A percentile compares a stretch with the other conserved stretches of the same genome.
These are phyloP conservation scores for Homalodisca vitripennis DNA, from an alignment of 1,140 invertebrate genomes.

Conservation along the genomic window DNA sequence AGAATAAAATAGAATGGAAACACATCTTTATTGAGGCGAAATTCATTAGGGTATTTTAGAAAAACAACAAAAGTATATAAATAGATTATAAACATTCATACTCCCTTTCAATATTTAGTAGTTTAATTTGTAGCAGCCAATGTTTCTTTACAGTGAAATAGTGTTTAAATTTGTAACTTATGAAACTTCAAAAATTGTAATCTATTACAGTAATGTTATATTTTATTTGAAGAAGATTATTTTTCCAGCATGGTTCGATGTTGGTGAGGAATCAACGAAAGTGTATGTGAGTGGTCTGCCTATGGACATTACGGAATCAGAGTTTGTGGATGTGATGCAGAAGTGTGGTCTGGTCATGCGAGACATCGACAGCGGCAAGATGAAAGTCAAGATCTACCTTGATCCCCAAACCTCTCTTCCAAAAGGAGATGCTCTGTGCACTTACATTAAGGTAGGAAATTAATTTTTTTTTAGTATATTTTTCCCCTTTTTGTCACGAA, in stretches of 20 bases:
- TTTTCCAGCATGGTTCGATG: slow-evolving; percentile 83
- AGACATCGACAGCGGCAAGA: slow-evolving; percentile 78
- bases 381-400: slow-evolving; percentile 94
- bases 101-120: too few species aligned
- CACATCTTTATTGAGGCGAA: too few species aligned
- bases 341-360: slow-evolving; percentile 96
- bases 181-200: too few species aligned
- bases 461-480: not conserved
- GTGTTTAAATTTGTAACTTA: too few species aligned
- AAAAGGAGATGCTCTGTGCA: slow-evolving; percentile 96
- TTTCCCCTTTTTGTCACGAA: not conserved
- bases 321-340: slow-evolving; percentile 87
- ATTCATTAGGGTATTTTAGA: too few species aligned
- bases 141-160: too few species aligned
- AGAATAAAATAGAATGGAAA: too few species aligned
- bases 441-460: slow-evolving; percentile 86
- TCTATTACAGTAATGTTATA: too few species aligned
- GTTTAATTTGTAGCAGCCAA: too few species aligned
- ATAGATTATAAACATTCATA: too few species aligned
- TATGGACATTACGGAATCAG: slow-evolving; percentile 82
- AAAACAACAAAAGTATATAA: too few species aligned
- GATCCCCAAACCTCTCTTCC: slow-evolving; percentile 77
- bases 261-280: slow-evolving; percentile 89
- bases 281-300: slow-evolving; percentile 97
- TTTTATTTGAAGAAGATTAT: too few species aligned